Evolutionary conservation across 2,113 vertebrate species (phyloP), one percentile per base, ranked within the genome.

Genomic region (Verasper variegatus): DNA sequence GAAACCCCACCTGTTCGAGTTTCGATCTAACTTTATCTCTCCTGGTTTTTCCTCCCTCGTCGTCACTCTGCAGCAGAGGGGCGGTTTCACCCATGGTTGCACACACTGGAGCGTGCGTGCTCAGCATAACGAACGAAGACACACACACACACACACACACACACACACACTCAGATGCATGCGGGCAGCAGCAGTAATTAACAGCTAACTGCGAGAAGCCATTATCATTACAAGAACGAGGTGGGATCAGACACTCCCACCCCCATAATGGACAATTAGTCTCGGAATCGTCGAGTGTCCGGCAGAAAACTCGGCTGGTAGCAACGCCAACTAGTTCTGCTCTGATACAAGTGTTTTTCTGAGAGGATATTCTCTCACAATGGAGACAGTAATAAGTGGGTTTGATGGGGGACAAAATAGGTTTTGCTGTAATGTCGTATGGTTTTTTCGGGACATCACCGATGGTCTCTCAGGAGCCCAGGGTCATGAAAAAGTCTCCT

Each of bases 241-340:
- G 82, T 82, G 80, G 84, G 87, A 78, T 85, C 76, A 31, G 71
- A 86, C 64, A 66, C 75, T 66, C 72, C 82, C 76, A 84, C 81
- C 84, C 80, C 69, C 81, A 80, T 89, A 75, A 88, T 86, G 75
- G 84, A 81, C 87, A 72, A 80, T 91, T 87, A 83, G 68, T 64
- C 55, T 77, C 21, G 40, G 65, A 21, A 42, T 71, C 54, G 24
- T 75, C 76, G 56, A 76, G 75, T 40, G 62, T 86, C 80, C 74
- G 68, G 61, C 42, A 35, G 56, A 58, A 75, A 74, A 59, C 18
- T 51, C 1, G 26, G 51, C 65, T 3, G 12, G 2, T 42, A 21
- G 52, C 52, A 63, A 6, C 42, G 2, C 40, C 21, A 23, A 42
- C 49, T 5, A 7, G 12, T 18, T 68, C 60, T 75, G 11, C 37